Evolutionary conservation across 2,888 invertebrate species (phyloP).

Genomic region (Epinotia ramella): DNA sequence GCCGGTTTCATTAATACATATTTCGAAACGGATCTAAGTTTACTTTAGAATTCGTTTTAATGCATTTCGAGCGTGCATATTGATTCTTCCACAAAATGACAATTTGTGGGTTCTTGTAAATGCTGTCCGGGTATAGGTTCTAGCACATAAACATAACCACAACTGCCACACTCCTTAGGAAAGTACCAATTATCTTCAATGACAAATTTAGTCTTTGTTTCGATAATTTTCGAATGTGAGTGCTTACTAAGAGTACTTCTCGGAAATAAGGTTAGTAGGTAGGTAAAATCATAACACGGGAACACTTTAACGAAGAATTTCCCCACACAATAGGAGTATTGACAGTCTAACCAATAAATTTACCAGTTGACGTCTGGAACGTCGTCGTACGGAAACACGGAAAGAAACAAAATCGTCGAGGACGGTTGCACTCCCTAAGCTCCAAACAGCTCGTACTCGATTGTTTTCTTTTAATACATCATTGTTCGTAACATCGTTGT

Average conservation of each 20-base stretch:
- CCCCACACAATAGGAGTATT: slow-evolving; percentile 16
- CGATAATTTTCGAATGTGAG: not conserved
- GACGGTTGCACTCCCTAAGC: slow-evolving; percentile 12
- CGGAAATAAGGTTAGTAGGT: slow-evolving; percentile 6
- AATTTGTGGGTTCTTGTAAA: not conserved
- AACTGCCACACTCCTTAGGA: not conserved
- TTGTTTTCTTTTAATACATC: slow-evolving; percentile 38
- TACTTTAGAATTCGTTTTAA: slow-evolving; percentile 16
- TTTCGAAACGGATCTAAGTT: slow-evolving; percentile 20
- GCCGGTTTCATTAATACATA: slow-evolving; percentile 26
- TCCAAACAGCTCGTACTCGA: slow-evolving; percentile 13
- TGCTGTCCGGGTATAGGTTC: not conserved
- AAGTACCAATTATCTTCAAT: slow-evolving; percentile 9
- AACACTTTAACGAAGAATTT: slow-evolving; percentile 17
- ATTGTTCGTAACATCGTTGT: slow-evolving; percentile 43
- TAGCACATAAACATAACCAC: too few species aligned
- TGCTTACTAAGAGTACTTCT: not conserved
- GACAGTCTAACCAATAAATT: slow-evolving; percentile 16
- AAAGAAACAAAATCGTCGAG: slow-evolving; percentile 18
- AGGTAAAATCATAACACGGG: slow-evolving; percentile 26
- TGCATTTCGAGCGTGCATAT: not conserved
- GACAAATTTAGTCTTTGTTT: not conserved
- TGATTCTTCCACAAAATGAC: not conserved
- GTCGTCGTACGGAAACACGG: not conserved
- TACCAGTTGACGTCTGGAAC: too few species aligned